Percentiles rank a stretch among this genome's conserved stretches.
Evolutionary conservation across 2,888 invertebrate species (phyloP).

Genomic region (Malthinus flaveolus): DNA sequence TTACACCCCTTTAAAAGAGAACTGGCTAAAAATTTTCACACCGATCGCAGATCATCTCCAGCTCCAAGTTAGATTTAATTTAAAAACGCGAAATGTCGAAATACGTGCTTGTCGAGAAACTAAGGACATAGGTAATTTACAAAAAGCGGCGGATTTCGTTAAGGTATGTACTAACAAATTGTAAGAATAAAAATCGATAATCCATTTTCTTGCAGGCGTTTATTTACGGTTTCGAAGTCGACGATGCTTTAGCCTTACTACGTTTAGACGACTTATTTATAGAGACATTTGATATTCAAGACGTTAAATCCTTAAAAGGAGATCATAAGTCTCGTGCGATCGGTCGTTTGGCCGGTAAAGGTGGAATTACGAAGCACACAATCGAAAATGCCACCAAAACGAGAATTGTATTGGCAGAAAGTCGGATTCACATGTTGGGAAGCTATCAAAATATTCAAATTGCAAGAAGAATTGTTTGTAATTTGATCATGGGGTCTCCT

Average conservation of each 20-base stretch:
- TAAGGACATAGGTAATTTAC: slow-evolving; percentile 85
- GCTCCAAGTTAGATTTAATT: slow-evolving; percentile 91
- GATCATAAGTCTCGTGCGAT: slow-evolving; percentile 96
- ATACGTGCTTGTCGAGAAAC: slow-evolving; percentile 73
- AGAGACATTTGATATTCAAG: slow-evolving; percentile 95
- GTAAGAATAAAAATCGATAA: background rate
- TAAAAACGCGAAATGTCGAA: slow-evolving; percentile 89
- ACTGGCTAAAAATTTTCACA: slow-evolving; percentile 96
- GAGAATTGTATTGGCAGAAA: slow-evolving; percentile 94
- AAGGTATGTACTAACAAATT: slow-evolving; percentile 55
- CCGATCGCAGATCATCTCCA: slow-evolving; percentile 95
- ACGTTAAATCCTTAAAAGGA: slow-evolving; percentile 93
- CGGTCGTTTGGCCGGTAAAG: slow-evolving; percentile 96
- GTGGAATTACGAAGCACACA: slow-evolving; percentile 94
- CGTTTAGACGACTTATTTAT: slow-evolving; percentile 95
- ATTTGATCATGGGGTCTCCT: slow-evolving; percentile 94
- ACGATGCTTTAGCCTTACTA: slow-evolving; percentile 92
- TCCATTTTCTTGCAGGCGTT: slow-evolving; percentile 66
- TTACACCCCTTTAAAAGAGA: slow-evolving; percentile 91
- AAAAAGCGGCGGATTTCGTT: slow-evolving; percentile 98
- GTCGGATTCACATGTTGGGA: slow-evolving; percentile 95
- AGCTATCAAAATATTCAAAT: slow-evolving; percentile 96
- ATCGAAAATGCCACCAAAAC: slow-evolving; percentile 99
- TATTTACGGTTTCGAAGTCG: slow-evolving; percentile 93
- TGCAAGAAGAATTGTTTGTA: slow-evolving; percentile 93